Evolutionary conservation across 1,140 invertebrate species (phyloP).

Genomic region (Ooceraea biroi): DNA sequence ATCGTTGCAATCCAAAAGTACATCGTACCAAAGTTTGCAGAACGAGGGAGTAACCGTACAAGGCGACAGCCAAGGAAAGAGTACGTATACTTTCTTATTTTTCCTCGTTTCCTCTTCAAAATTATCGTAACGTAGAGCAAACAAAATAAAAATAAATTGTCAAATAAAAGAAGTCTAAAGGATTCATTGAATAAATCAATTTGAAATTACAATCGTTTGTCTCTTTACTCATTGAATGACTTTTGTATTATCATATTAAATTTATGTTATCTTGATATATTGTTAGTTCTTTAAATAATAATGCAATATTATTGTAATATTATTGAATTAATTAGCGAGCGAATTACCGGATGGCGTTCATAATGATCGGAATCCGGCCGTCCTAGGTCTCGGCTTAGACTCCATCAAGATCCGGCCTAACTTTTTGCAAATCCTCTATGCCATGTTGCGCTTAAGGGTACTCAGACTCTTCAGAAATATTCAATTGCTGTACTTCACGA

Average conservation of each 20-base stretch:
- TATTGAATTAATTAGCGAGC: slow-evolving; percentile 67
- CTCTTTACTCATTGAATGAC: too few species aligned
- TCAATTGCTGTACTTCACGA: slow-evolving; percentile 86
- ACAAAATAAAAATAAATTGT: too few species aligned
- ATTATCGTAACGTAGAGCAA: background rate
- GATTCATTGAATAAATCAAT: too few species aligned
- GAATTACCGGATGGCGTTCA: slow-evolving; percentile 82
- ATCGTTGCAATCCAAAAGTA: slow-evolving; percentile 90
- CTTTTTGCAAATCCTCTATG: slow-evolving; percentile 85
- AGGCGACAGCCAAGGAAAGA: slow-evolving; percentile 83
- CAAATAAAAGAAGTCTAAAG: too few species aligned
- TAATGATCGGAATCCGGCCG: slow-evolving; percentile 82
- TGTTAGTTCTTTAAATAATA: slow-evolving; percentile 1
- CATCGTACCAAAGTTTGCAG: slow-evolving; percentile 91
- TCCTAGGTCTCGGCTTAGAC: slow-evolving; percentile 86
- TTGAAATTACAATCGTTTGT: too few species aligned
- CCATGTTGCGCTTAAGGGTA: slow-evolving; percentile 85
- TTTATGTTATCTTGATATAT: background rate
- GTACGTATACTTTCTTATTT: slow-evolving; percentile 60
- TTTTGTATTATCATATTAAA: too few species aligned
- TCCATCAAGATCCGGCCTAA: slow-evolving; percentile 87
- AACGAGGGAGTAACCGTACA: slow-evolving; percentile 87
- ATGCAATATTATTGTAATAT: slow-evolving; percentile 2
- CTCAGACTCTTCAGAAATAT: slow-evolving; percentile 85
- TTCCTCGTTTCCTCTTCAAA: background rate